Evolutionary conservation across 2,888 invertebrate species (phyloP).

Genomic region (Tromatobia lineatoria): DNA sequence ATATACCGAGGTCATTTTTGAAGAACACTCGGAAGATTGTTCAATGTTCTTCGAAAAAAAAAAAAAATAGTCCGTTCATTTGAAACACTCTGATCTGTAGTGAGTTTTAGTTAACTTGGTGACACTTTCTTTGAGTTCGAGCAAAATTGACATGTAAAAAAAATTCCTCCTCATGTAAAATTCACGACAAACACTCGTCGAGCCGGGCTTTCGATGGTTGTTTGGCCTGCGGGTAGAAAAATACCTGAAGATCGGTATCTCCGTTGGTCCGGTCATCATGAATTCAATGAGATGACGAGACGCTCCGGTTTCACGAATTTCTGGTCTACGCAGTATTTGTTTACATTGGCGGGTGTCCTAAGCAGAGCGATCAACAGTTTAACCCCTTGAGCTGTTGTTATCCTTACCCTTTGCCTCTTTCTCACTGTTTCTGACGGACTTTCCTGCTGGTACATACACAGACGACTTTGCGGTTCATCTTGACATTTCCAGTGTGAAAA

Average conservation of each 20-base stretch:
- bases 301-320: slow-evolving; percentile 65
- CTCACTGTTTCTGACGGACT: slow-evolving; percentile 9
- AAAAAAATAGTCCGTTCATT: too few species aligned
- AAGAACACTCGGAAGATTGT: too few species aligned
- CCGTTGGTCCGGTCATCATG: neutral
- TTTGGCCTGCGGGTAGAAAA: slow-evolving; percentile 36
- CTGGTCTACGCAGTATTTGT: slow-evolving; percentile 61
- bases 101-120: too few species aligned
- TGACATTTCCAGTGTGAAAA: slow-evolving; percentile 39
- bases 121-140: too few species aligned
- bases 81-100: too few species aligned
- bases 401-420: neutral
- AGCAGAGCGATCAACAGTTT: slow-evolving; percentile 17
- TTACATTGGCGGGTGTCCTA: slow-evolving; percentile 64
- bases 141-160: too few species aligned
- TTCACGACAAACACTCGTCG: slow-evolving; percentile 48
- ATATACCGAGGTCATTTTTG: too few species aligned
- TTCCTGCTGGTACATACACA: slow-evolving; percentile 19
- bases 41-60: too few species aligned
- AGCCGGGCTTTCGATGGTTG: slow-evolving; percentile 15
- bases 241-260: slow-evolving; percentile 29
- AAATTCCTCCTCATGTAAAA: too few species aligned
- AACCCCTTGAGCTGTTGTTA: slow-evolving; percentile 19
- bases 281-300: neutral
- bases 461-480: neutral